Conservation (phyloP, 2,888 invertebrate species). For the Drosophila algonquin region DNA sequence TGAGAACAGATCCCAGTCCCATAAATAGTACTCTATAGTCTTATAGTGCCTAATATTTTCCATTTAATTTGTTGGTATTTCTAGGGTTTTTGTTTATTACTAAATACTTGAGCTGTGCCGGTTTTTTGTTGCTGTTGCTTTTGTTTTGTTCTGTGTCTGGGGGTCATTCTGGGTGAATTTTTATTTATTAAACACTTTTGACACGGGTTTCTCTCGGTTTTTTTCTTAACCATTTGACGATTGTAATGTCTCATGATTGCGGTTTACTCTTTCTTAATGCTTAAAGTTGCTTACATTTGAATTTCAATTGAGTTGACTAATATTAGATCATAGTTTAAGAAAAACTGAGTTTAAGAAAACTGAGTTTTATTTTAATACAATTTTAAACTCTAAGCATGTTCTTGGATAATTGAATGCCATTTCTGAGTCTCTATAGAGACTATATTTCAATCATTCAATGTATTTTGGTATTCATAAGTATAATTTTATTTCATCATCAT, state of each 20-base stretch:
- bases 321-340: too few relatives aligned
- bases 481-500: too few relatives aligned
- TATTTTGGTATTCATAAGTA: too few relatives aligned
- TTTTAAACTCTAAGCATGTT: too few relatives aligned
- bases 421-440: too few relatives aligned
- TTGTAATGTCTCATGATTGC: constrained; percentile 28
- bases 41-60: constrained; percentile 21
- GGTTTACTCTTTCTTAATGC: neutral
- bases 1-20: constrained; percentile 57
- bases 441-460: too few relatives aligned
- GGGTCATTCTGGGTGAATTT: constrained; percentile 57
- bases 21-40: constrained; percentile 42
- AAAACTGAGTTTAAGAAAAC: too few relatives aligned
- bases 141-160: constrained; percentile 26
- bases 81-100: constrained; percentile 38
- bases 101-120: constrained; percentile 32
- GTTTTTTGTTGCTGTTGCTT: constrained; percentile 14
- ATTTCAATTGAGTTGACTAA: neutral
- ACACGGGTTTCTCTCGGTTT: constrained; percentile 35
- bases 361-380: too few relatives aligned
- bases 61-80: constrained; percentile 7
- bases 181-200: constrained; percentile 70
- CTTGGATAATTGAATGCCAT: too few relatives aligned
- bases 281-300: neutral
- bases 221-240: neutral